Conservation (phyloP, 2,113 vertebrate genomes). For the Gasterosteus nipponicus region DNA sequence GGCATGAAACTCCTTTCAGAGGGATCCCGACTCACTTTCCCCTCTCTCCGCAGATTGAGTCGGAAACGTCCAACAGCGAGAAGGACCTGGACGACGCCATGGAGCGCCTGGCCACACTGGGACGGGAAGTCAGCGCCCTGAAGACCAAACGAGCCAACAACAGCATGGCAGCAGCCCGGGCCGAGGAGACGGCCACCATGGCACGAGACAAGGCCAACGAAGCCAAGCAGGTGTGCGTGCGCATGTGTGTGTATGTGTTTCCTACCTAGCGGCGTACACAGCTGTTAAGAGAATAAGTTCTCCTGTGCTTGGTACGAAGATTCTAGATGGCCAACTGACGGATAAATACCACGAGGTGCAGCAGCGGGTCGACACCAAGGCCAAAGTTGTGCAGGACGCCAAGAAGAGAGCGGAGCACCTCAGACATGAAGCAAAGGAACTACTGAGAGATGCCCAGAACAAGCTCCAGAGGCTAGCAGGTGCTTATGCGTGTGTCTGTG, state of each 20-base stretch:
- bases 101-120: slow-evolving; percentile 81
- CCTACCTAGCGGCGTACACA: background rate
- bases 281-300: background rate
- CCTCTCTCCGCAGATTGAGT: slow-evolving; percentile 83
- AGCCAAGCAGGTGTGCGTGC: slow-evolving; percentile 88
- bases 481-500: slow-evolving; percentile 60
- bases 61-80: slow-evolving; percentile 83
- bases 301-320: slow-evolving; percentile 71
- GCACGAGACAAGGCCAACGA: slow-evolving; percentile 89
- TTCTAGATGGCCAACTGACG: slow-evolving; percentile 87
- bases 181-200: slow-evolving; percentile 88
- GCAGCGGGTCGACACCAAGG: slow-evolving; percentile 89
- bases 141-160: slow-evolving; percentile 93
- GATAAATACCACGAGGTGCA: slow-evolving; percentile 89
- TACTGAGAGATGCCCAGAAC: slow-evolving; percentile 87
- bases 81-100: slow-evolving; percentile 83
- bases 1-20: background rate
- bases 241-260: background rate
- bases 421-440: slow-evolving; percentile 87
- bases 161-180: slow-evolving; percentile 88
- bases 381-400: slow-evolving; percentile 84
- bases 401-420: slow-evolving; percentile 88
- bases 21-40: background rate
- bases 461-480: slow-evolving; percentile 91
- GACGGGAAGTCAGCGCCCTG: slow-evolving; percentile 84